Evolutionary conservation across 2,113 vertebrate genomes (phyloP), one percentile per base, ranked within the genome.

Genomic region (Piaya cayana): DNA sequence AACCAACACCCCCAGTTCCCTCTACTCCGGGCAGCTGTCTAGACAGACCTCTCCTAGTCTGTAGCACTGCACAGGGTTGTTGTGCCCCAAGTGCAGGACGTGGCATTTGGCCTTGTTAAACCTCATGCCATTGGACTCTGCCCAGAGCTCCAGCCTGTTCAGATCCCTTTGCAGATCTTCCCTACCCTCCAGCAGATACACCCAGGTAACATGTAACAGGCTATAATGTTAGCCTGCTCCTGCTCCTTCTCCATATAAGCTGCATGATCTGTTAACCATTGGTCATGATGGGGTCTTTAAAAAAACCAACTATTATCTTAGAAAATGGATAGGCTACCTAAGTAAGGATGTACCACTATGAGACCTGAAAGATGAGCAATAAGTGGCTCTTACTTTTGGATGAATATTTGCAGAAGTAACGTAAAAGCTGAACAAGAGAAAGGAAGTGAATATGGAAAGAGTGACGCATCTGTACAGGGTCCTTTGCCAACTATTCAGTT

Each of bases 381-480:
- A 19, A 82, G 49, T 84, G 25, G 56, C 29, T 77, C 17, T 47
- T 55, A 52, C 8, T 87, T 81, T 89, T 72, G 62, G 43, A 89
- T 69, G 12, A 75, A 11, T 79, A 49, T 79, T 93, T 68, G 26
- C 75, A 76, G 21, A 30, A 79, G 79, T 90, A 88, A 55, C 36
- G 56, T 81, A 78, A 60, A 93, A 71, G 30, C 34, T 78, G 77
- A 95, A 90, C 5, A 14, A 71, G 34, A 58, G 47, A 86, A 36
- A 87, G 45, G 62, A 93, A 86, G 49, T 53, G 30, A 91, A 86
- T 82, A 72, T 60, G 69, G 69, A 91, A 79, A 70, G 64, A 91
- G 63, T 64, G 12, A 60, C 22, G n/a, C 19, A 69, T 82, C 67
- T 58, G 49, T 79, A 68, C 55, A 74, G 37, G 20, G 9, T 88